Percentiles rank a stretch among this genome's conserved stretches.
Conservation (phyloP, 2,113 vertebrate genomes). For the Megalops atlanticus region DNA sequence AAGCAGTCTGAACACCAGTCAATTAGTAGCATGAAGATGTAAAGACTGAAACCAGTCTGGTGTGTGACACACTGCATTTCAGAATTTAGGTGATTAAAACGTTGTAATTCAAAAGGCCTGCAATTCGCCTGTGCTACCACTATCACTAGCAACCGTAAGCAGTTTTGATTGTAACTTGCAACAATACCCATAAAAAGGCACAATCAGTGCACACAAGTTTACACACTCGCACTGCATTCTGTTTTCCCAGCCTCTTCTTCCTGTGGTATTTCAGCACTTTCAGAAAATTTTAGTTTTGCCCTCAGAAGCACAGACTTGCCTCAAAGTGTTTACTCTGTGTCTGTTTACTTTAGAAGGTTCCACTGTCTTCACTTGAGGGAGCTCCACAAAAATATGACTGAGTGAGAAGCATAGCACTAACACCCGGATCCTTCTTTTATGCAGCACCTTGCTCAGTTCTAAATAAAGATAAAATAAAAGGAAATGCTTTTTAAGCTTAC, state of each 20-base stretch:
- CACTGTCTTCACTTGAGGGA: constrained; percentile 3
- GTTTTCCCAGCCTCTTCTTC: too few relatives aligned
- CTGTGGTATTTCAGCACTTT: not conserved
- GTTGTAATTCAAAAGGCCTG: not conserved
- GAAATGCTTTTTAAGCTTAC: not conserved
- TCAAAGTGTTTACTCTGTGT: not conserved
- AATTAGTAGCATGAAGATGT: not conserved
- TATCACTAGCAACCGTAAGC: too few relatives aligned
- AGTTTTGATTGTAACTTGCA: too few relatives aligned
- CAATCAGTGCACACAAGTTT: too few relatives aligned
- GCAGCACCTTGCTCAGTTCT: not conserved
- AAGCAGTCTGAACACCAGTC: not conserved
- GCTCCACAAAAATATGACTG: not conserved
- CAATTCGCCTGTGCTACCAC: not conserved
- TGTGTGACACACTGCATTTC: not conserved
- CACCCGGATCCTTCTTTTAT: not conserved
- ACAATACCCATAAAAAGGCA: too few relatives aligned
- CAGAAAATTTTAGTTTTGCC: not conserved
- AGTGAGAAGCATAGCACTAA: not conserved
- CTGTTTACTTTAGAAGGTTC: not conserved
- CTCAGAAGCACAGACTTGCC: not conserved
- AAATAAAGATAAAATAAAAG: not conserved
- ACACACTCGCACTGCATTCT: too few relatives aligned
- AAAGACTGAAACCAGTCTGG: not conserved
- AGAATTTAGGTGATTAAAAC: not conserved